Evolutionary conservation across 2,888 invertebrate genomes (phyloP), one percentile per base, ranked within the genome.

Genomic region (Clepsis dumicolana): DNA sequence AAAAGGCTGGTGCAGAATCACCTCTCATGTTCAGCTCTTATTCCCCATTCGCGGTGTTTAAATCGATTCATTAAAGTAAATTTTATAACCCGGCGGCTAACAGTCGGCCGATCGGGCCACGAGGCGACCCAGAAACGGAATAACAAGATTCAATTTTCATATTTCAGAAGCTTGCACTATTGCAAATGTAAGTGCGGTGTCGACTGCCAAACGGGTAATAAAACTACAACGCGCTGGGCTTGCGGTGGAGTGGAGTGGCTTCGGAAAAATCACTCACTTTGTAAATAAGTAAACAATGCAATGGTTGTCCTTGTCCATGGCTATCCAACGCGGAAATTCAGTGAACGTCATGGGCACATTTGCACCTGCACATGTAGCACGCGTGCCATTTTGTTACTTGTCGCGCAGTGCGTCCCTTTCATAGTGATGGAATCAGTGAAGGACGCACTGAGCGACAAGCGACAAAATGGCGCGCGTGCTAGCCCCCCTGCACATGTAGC

Each of bases 131-230:
- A 75, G 77, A 78, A 81, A 80, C 76, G 75, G 71, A 73, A 74
- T 81, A 85, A 84, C 80, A 82, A 80, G 83, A 86, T 89, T 89
- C 85, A 88, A 90, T 90, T 89, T 89, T 86, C 87, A 89, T 90
- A 89, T 89, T 88, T 87, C 82, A 84, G 82, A 78, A 81, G 83
- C 77, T 81, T 86, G 85, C 85, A 84, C 76, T 74, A 67, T 73
- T 62, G 75, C 79, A 75, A 83, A 79, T 83, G 83, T 84, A 80
- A 87, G 81, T 83, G 83, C 80, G 78, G 79, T 78, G 84, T 76
- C 80, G 80, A 84, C 84, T 89, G 87, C 86, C 89, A 87, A 88
- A 86, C 83, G 80, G 77, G 82, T 83, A 84, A 87, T 87, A 85
- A 87, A 87, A 87, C 79, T 82, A 76, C 78, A 65, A 71, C 72